Conservation (phyloP, 2,113 vertebrate genomes). For the Entosphenus tridentatus region DNA sequence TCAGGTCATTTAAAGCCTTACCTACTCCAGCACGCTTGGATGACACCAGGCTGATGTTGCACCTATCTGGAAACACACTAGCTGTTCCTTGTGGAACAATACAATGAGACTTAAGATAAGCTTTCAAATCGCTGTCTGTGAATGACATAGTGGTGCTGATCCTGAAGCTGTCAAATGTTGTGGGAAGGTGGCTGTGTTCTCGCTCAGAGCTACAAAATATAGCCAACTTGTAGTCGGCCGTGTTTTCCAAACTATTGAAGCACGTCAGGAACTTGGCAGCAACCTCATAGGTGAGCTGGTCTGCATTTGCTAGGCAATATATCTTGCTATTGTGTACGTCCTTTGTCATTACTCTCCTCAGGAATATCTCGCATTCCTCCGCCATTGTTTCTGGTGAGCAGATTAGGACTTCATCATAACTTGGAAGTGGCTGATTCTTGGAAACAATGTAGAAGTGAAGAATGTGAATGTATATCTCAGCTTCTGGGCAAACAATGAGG, state of each 20-base stretch:
- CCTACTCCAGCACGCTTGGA: conserved; percentile 31
- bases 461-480: conserved; percentile 20
- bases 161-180: conserved; percentile 28
- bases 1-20: conserved; percentile 11
- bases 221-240: conserved; percentile 20
- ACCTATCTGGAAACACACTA: conserved; percentile 18
- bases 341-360: conserved; percentile 23
- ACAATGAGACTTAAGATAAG: conserved; percentile 25
- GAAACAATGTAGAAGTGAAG: conserved; percentile 21
- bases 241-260: conserved; percentile 20
- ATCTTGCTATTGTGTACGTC: conserved; percentile 19
- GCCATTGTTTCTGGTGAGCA: conserved; percentile 25
- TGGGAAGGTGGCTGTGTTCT: conserved; percentile 29
- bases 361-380: conserved; percentile 33
- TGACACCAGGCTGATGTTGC: conserved; percentile 26
- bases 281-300: conserved; percentile 27
- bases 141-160: conserved; percentile 18
- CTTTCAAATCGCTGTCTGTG: conserved; percentile 10
- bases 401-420: conserved; percentile 28
- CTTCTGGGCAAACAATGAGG: conserved; percentile 22
- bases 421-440: conserved; percentile 20
- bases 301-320: conserved; percentile 25
- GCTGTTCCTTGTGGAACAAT: conserved; percentile 8
- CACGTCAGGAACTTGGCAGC: conserved; percentile 21
- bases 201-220: conserved; percentile 22